Conservation (phyloP, 2,113 vertebrate species). For the Toxotes jaculatrix region DNA sequence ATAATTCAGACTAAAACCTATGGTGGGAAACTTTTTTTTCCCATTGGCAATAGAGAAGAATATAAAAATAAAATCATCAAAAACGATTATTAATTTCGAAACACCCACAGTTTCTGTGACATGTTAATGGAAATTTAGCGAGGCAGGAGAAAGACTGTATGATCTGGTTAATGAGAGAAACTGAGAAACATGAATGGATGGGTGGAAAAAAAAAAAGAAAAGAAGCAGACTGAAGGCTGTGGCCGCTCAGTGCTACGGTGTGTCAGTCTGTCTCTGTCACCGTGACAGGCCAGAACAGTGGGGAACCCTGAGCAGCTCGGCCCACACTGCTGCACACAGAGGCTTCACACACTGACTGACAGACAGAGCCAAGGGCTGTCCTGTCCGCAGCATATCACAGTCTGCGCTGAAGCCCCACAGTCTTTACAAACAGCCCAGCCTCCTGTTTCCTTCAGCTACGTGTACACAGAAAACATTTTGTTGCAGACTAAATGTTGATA, state of each 20-base stretch:
- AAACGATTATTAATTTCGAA: not conserved
- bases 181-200: conserved; percentile 51
- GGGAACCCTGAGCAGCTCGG: conserved; percentile 61
- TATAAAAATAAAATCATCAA: not conserved
- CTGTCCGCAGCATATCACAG: conserved; percentile 65
- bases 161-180: conserved; percentile 27
- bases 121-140: not conserved
- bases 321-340: conserved; percentile 62
- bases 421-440: conserved; percentile 5
- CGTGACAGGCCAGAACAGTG: conserved; percentile 64
- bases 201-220: conserved; percentile 20
- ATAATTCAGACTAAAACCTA: not conserved
- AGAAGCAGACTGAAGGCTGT: conserved; percentile 55
- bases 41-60: not conserved
- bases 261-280: conserved; percentile 73
- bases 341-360: conserved; percentile 72
- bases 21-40: not conserved
- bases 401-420: conserved; percentile 7
- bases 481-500: not conserved
- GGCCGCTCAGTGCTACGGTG: conserved; percentile 55
- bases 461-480: conserved; percentile 16
- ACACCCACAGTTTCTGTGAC: conserved; percentile 40
- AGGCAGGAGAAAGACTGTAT: not conserved
- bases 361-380: conserved; percentile 71
- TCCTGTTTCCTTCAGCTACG: conserved; percentile 39